Evolutionary conservation across 2,888 invertebrate genomes (phyloP), one percentile per base, ranked within the genome.

Genomic region (Drosophila prolongata): DNA sequence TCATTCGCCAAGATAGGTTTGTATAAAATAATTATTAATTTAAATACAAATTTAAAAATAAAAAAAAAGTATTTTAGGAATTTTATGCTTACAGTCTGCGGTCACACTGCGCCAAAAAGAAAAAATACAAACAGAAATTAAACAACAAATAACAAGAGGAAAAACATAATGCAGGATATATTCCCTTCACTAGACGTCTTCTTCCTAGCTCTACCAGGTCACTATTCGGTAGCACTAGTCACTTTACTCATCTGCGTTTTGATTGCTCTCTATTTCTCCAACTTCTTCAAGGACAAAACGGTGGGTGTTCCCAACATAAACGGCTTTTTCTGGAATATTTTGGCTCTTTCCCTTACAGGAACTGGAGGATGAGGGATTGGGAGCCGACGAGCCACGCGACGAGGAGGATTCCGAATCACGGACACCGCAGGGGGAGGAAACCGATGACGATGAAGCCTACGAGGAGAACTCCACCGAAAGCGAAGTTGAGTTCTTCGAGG

Each of bases 211-310:
- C 70, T 84, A 30, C 80, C 89, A 1, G 86, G 85, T 13, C 78
- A 83, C 59, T 88, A 87, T 55, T 73, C 79, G 1, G 68, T 89
- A 13, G 84, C 83, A 11, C 64, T 82, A 16, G 75, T 75, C 38
- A 86, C 90, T 1, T 75, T 89, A 4, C 64, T 90, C 16, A 38
- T 89, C 10, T 88, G 89, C 46, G 88, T 89, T 34, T 73, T 88
- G 37, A 77, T 84, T 38, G 77, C 89, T 0, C 68, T 90, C 0
- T 90, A 86, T 50, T 90, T 84, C 76, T 82, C 87, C 30, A 85
- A 86, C 56, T 79, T 83, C 27, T 55, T 87, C 59, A 86, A 77
- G 66, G 76, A 80, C 49, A 85, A 73, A 19, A 11, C 35, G 3
- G 89, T 89, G 34, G 77, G 89, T 81, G 37, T 24, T 27, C 3